Evolutionary conservation across 2,888 invertebrate genomes (phyloP), one percentile per base, ranked within the genome.

Genomic region (Chymomyza caudatula): DNA sequence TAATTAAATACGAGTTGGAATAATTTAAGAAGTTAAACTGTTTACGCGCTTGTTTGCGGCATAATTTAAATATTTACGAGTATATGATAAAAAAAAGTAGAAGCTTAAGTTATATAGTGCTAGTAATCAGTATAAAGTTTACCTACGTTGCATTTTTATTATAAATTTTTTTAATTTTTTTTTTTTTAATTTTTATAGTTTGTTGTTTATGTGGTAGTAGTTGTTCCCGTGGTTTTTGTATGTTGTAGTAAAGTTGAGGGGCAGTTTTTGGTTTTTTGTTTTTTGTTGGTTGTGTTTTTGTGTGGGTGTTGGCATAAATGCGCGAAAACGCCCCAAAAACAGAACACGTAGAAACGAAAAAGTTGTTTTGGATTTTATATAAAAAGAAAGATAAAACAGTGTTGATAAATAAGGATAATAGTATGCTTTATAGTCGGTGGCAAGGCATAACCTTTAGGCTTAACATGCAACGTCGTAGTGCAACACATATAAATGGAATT

Each of bases 81-180:
- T 44, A 49, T 54, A 59, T 59, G 44, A 52, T 42, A 54, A 64
- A 49, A n/a, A 62, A 29, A 55, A 25, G 15, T 63, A 64, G 63
- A 59, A 57, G 37, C 29, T 37, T 37, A 37, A 37, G 11, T 37
- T 37, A 37, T 42, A 17, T 22, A 51, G 15, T 19, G 25, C 57
- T 57, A 57, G 56, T 55, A 60, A 63, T 47, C 57, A 66, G 65
- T 55, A 60, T 52, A 79, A 82, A 77, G 67, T 73, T 81, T 81
- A 82, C 85, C 81, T 82, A 82, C 81, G 79, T 81, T 83, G 75
- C 62, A 70, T 19, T 54, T 44, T 60, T 22, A 13, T n/a, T 17
- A 29, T 25, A 54, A 25, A 55, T 42, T 42, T 19, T 66, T 53
- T 69, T 63, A 65, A 52, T 63, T 53, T 59, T 54, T 70, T 65